Evolutionary conservation across 2,797 vertebrate genomes (phyloP).

Genomic region (Propithecus perrieri): DNA sequence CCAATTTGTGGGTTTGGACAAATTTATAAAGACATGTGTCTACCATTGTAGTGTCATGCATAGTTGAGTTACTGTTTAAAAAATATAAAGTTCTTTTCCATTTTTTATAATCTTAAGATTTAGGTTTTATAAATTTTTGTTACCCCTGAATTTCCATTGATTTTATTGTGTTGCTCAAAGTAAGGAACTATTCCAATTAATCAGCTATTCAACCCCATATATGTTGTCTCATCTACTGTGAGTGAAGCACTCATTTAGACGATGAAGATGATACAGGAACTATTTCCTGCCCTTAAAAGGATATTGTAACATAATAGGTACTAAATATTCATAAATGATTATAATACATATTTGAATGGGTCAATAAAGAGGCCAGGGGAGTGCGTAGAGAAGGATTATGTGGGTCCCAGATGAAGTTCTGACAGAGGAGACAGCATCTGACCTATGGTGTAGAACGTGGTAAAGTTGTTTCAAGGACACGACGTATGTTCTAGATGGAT

Average conservation of each 20-base stretch:
- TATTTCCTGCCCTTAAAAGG: background rate
- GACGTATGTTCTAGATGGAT: fast-evolving
- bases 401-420: background rate
- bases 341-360: background rate
- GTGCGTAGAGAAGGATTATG: fast-evolving
- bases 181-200: background rate
- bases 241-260: background rate
- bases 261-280: background rate
- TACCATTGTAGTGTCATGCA: background rate
- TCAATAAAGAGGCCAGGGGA: background rate
- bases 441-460: fast-evolving
- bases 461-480: fast-evolving
- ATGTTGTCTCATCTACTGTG: background rate
- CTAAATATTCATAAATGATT: too few species aligned
- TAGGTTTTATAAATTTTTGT: background rate
- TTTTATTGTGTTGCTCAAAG: background rate
- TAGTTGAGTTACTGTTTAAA: background rate
- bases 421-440: background rate
- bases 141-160: background rate
- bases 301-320: background rate
- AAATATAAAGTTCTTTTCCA: background rate
- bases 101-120: background rate
- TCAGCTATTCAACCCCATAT: fast-evolving
- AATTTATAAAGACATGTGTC: too few species aligned
- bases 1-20: background rate